A percentile compares a stretch with the other conserved stretches of the same genome.
These are phyloP conservation scores for Platygyra sinensis DNA, from an alignment of 64 coral and sea anemone genomes.

Conservation along the genomic window DNA sequence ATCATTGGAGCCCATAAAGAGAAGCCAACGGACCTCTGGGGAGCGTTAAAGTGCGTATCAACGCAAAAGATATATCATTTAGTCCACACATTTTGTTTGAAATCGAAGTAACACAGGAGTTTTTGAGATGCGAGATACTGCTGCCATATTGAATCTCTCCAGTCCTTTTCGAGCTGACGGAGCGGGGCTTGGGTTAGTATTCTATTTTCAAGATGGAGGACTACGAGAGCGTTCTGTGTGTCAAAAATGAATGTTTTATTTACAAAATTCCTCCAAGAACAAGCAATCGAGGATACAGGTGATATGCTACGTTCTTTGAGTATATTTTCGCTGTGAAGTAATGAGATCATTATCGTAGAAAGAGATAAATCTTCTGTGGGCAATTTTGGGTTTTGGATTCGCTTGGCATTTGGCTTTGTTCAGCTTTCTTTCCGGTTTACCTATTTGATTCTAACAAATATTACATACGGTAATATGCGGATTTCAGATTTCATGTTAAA, in stretches of 20 bases:
- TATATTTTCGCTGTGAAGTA: neutral
- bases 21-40: neutral
- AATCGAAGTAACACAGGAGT: neutral
- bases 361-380: too few relatives aligned
- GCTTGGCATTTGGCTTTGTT: neutral
- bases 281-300: conserved; percentile 97
- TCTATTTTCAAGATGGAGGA: too few relatives aligned
- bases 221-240: too few relatives aligned
- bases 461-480: neutral
- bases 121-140: neutral
- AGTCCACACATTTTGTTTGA: neutral
- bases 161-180: neutral
- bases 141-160: conserved; percentile 45
- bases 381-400: too few relatives aligned
- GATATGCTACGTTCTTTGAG: neutral
- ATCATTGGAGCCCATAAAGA: conserved; percentile 14
- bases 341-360: neutral
- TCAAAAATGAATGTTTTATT: conserved; percentile 90
- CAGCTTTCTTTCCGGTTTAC: neutral
- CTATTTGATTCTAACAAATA: neutral
- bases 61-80: neutral
- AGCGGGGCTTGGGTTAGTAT: conserved; percentile 5
- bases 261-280: conserved; percentile 96
- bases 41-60: neutral
- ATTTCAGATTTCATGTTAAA: neutral